phyloP scores from a whole-genome alignment of 2,113 vertebrate species.

The Nesoenas mayeri region DNA sequence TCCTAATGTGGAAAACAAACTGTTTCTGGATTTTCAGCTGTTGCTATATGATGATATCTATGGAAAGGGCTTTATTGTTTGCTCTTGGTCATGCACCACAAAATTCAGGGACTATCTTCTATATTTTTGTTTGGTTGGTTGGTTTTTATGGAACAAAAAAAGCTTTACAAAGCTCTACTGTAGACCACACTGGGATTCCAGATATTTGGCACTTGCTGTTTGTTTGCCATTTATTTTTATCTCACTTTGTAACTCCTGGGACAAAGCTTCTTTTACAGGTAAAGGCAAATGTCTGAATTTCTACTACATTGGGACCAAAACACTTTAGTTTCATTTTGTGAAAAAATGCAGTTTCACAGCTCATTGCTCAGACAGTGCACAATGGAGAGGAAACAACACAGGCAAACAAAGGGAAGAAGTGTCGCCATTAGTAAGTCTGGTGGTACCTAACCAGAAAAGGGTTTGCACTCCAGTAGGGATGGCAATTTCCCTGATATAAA shows the following conservation, averaged over 20 bases:
- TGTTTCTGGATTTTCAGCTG: background rate
- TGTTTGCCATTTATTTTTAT: background rate
- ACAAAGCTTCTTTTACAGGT: background rate
- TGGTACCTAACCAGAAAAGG: background rate
- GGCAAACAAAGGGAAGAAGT: background rate
- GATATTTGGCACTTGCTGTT: background rate
- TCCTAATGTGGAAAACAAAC: background rate
- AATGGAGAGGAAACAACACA: background rate
- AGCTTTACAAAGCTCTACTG: background rate
- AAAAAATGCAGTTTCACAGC: slow-evolving; percentile 17
- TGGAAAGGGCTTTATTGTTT: background rate
- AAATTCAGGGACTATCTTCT: background rate
- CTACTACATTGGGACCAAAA: background rate
- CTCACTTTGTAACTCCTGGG: background rate
- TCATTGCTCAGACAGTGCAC: background rate
- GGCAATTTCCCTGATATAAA: background rate
- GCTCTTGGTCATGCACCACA: background rate
- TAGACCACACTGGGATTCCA: background rate
- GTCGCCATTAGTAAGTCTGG: background rate
- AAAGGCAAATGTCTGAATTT: slow-evolving; percentile 3
- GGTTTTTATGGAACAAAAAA: background rate
- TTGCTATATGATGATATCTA: background rate
- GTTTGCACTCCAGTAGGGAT: background rate
- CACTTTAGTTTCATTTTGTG: background rate
- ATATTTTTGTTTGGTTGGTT: background rate